phyloP scores from a whole-genome alignment of 2,888 invertebrate genomes.

The Hetaerina titia region DNA sequence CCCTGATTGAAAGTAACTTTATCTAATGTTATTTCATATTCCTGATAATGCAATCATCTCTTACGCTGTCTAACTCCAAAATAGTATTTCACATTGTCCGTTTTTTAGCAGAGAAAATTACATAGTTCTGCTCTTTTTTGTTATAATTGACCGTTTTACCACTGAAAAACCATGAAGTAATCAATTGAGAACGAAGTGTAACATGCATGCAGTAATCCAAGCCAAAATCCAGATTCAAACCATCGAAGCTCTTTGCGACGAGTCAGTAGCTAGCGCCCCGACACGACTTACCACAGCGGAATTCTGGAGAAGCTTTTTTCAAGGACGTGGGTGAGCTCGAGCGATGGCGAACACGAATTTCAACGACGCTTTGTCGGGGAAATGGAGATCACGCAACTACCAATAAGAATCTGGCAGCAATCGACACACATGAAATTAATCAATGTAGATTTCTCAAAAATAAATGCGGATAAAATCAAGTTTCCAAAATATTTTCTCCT shows the following conservation, averaged over 20 bases:
- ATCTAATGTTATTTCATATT: no score
- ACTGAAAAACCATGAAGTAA: no score
- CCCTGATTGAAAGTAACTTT: no score
- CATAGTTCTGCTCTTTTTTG: no score
- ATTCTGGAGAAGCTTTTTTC: conserved; percentile 1
- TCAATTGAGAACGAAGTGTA: background rate
- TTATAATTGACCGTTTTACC: no score
- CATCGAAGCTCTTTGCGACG: background rate
- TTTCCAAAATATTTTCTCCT: no score
- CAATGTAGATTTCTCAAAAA: background rate
- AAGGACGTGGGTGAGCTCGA: background rate
- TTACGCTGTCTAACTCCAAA: background rate
- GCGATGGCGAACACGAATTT: background rate
- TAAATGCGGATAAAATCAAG: background rate
- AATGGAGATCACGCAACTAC: background rate
- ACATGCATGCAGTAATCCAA: background rate
- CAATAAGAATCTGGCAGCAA: background rate
- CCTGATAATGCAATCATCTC: no score
- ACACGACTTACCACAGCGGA: background rate
- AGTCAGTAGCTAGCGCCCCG: conserved; percentile 27
- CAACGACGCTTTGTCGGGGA: background rate
- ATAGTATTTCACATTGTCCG: background rate
- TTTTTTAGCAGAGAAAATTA: no score
- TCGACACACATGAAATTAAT: background rate
- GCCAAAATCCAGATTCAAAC: background rate